A percentile compares a stretch with the other conserved stretches of the same genome.
phyloP scores from a whole-genome alignment of 2,113 vertebrate species.

The Leuciscus idus region DNA sequence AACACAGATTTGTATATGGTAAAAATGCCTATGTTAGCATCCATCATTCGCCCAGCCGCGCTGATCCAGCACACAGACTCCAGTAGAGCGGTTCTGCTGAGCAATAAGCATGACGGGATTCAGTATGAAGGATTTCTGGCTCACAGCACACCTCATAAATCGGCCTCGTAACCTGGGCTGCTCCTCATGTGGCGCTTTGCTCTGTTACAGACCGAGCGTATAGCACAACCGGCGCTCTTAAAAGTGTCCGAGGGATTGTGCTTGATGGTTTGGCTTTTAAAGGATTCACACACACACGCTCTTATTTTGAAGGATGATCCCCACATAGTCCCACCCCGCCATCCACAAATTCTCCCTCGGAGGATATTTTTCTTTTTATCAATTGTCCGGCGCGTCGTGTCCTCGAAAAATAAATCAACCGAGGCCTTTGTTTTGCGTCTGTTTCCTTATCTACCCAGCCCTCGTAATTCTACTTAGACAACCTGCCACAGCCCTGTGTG shows the following conservation, averaged over 20 bases:
- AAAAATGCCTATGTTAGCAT: background rate
- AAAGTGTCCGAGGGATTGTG: constrained; percentile 70
- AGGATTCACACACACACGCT: constrained; percentile 63
- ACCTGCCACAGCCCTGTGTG: constrained; percentile 55
- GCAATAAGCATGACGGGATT: constrained; percentile 51
- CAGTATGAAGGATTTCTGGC: constrained; percentile 57
- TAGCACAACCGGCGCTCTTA: constrained; percentile 71
- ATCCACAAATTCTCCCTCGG: constrained; percentile 51
- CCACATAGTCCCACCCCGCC: constrained; percentile 57
- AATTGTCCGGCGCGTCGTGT: constrained; percentile 71
- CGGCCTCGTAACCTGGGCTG: constrained; percentile 74
- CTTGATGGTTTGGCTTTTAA: constrained; percentile 74
- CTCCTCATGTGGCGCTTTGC: constrained; percentile 70
- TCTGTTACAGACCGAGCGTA: constrained; percentile 70
- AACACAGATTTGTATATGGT: background rate
- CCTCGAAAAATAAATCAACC: constrained; percentile 75
- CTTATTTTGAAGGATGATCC: constrained; percentile 73
- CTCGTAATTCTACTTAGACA: constrained; percentile 68
- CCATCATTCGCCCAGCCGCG: background rate
- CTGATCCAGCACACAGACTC: constrained; percentile 43
- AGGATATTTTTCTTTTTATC: constrained; percentile 81
- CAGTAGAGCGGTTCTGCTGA: constrained; percentile 35
- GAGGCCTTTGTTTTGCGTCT: constrained; percentile 67
- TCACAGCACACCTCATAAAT: constrained; percentile 74
- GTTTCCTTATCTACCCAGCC: constrained; percentile 71